A percentile compares a stretch with the other conserved stretches of the same genome.
These are phyloP conservation scores for Cheilosia vulpina DNA, from an alignment of 2,888 invertebrate species.

Conservation along the genomic window DNA sequence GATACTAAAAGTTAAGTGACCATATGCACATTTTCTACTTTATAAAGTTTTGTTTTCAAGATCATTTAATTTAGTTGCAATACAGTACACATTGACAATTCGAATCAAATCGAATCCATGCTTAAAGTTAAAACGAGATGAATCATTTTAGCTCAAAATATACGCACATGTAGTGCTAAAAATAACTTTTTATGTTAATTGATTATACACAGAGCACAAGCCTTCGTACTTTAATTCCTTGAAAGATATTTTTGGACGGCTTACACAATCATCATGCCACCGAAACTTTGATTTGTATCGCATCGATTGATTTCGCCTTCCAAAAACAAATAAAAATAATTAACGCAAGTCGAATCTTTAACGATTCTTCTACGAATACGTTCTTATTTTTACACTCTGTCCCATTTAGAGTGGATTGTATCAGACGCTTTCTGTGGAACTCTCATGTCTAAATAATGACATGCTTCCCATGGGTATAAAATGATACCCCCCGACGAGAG, in stretches of 20 bases:
- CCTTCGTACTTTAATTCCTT: constrained; percentile 20
- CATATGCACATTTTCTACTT: neutral
- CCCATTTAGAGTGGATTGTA: neutral
- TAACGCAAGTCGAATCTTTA: constrained; percentile 2
- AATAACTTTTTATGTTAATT: constrained; percentile 45
- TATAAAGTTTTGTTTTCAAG: neutral
- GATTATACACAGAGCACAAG: constrained; percentile 27
- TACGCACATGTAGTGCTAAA: constrained; percentile 26
- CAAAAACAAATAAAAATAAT: constrained; percentile 21
- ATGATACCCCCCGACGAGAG: neutral
- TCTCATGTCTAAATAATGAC: constrained; percentile 16
- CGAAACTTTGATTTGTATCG: neutral
- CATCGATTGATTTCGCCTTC: constrained; percentile 10
- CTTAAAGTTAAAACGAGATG: constrained; percentile 17
- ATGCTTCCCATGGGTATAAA: constrained; percentile 23
- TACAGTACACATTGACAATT: neutral
- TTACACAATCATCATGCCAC: constrained; percentile 21
- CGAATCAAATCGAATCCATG: neutral
- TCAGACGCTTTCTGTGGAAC: constrained; percentile 3
- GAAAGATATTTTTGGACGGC: constrained; percentile 44
- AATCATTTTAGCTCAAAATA: constrained; percentile 16
- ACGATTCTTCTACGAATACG: neutral
- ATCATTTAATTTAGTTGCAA: neutral
- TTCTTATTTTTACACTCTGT: constrained; percentile 1
- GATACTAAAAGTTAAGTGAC: too few species aligned